Evolutionary conservation across 2,797 vertebrate genomes (phyloP).

Genomic region (Enteromius argenteus): DNA sequence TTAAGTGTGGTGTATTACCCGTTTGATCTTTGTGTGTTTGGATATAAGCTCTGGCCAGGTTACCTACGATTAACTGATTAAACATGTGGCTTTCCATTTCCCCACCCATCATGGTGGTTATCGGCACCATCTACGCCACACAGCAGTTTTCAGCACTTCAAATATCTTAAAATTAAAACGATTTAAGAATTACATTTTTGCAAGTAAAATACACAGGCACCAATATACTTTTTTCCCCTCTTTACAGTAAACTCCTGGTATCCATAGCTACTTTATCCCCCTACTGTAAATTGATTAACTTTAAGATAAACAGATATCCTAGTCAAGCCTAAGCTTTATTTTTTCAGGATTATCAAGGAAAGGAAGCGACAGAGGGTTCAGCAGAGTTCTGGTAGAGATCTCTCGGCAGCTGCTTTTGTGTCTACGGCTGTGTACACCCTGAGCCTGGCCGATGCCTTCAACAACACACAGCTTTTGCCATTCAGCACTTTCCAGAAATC

Average conservation of each 20-base stretch:
- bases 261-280: background rate
- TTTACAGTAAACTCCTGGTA: background rate
- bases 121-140: background rate
- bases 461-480: slow-evolving; percentile 62
- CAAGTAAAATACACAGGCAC: background rate
- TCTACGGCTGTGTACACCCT: slow-evolving; percentile 52
- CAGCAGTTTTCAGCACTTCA: background rate
- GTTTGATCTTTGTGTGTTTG: background rate
- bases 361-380: slow-evolving; percentile 43
- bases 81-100: background rate
- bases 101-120: background rate
- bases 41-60: background rate
- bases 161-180: background rate
- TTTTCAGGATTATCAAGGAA: slow-evolving; percentile 10
- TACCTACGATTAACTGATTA: background rate
- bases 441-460: slow-evolving; percentile 52
- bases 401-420: slow-evolving; percentile 54
- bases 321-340: background rate
- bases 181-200: background rate
- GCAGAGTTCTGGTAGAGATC: slow-evolving; percentile 23
- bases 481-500: slow-evolving; percentile 70
- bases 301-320: background rate
- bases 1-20: background rate
- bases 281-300: background rate
- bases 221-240: background rate